phyloP scores from a whole-genome alignment of 2,113 vertebrate genomes.

The Phalacrocorax brasilianus region DNA sequence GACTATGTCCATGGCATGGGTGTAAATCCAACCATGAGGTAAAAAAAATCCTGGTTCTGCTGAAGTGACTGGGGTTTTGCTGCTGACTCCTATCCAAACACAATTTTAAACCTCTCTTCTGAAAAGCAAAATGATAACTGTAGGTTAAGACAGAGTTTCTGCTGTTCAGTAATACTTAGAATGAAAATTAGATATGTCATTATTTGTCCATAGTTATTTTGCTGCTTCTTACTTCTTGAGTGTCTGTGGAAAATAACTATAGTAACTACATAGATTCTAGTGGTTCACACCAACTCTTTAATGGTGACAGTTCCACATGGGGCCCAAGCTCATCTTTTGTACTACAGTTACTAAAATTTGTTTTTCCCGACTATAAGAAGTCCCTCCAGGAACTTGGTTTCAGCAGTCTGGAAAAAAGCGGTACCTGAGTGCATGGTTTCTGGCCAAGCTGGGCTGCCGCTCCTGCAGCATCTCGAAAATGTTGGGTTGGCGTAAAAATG shows the following conservation, averaged over 20 bases:
- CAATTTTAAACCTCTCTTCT: background rate
- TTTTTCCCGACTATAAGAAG: background rate
- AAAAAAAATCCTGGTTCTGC: background rate
- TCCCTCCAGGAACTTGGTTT: background rate
- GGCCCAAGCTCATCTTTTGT: background rate
- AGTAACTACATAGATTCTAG: background rate
- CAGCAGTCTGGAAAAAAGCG: background rate
- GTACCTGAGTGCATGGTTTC: constrained; percentile 93
- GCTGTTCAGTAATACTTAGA: background rate
- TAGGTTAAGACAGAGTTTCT: background rate
- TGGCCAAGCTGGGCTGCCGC: constrained; percentile 90
- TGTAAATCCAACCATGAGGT: background rate
- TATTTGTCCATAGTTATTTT: background rate
- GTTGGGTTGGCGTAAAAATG: constrained; percentile 95
- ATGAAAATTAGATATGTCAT: background rate
- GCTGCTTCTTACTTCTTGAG: background rate
- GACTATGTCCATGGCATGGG: background rate
- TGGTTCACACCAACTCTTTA: background rate
- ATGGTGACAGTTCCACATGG: background rate
- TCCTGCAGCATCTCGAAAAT: constrained; percentile 98
- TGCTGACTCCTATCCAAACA: background rate
- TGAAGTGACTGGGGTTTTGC: background rate
- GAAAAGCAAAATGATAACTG: background rate
- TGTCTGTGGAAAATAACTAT: background rate
- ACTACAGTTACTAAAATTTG: background rate